A percentile compares a stretch with the other conserved stretches of the same genome.
These are phyloP conservation scores for Pheosia tremula DNA, from an alignment of 2,888 invertebrate species.

Conservation along the genomic window DNA sequence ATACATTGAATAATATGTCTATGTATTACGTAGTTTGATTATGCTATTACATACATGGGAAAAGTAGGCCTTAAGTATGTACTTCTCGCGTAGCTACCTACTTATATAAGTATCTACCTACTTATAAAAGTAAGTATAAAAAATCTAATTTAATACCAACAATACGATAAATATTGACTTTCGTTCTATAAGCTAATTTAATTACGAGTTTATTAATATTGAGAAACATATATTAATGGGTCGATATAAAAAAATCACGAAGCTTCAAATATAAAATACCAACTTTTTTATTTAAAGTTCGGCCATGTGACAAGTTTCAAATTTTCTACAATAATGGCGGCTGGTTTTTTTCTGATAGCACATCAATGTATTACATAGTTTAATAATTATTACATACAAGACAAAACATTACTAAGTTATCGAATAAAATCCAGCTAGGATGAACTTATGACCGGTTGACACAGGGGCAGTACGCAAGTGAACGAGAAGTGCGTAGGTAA, in stretches of 20 bases:
- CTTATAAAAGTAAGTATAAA: slow-evolving; percentile 38
- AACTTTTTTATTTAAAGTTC: no score
- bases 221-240: no score
- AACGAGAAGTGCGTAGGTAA: no score
- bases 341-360: no score
- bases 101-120: slow-evolving; percentile 20
- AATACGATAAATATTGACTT: slow-evolving; percentile 20
- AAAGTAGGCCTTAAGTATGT: slow-evolving; percentile 19
- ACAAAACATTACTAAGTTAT: no score
- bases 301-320: no score
- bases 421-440: no score
- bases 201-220: slow-evolving; percentile 2
- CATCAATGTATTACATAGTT: no score
- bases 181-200: slow-evolving; percentile 13
- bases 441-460: no score
- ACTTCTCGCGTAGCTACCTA: slow-evolving; percentile 12
- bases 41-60: slow-evolving; percentile 21
- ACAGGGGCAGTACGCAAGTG: no score
- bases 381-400: no score
- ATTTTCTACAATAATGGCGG: no score
- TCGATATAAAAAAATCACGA: not conserved
- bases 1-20: slow-evolving; percentile 10
- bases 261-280: not conserved
- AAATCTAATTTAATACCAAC: slow-evolving; percentile 30
- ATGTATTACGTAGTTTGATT: slow-evolving; percentile 11